Conservation (phyloP, 2,797 vertebrate species). For the Toxotes lorentzi region DNA sequence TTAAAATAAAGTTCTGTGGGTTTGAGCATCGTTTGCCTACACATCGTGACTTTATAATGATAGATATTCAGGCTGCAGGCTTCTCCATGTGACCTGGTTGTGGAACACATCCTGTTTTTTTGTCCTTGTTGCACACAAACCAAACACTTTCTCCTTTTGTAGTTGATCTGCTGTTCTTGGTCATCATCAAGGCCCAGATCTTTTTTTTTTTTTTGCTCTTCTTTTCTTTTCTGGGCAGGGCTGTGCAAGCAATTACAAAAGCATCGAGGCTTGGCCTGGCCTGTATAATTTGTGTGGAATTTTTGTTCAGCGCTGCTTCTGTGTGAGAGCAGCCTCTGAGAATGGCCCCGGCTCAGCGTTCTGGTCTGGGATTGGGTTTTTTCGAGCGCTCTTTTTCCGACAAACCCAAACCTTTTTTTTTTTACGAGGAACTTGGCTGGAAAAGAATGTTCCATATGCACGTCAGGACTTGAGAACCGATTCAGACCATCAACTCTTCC, state of each 20-base stretch:
- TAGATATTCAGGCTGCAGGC: not conserved
- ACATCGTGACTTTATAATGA: constrained; percentile 30
- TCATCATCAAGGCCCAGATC: constrained; percentile 51
- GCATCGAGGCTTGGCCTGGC: constrained; percentile 64
- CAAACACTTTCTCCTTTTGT: constrained; percentile 57
- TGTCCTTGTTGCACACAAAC: constrained; percentile 40
- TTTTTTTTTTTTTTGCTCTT: constrained; percentile 13
- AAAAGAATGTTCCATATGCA: constrained; percentile 66
- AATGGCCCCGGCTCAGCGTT: constrained; percentile 50
- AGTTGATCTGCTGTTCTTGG: constrained; percentile 47
- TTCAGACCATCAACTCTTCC: constrained; percentile 48
- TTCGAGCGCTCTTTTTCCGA: constrained; percentile 47
- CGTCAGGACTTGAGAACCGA: constrained; percentile 41
- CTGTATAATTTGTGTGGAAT: constrained; percentile 80
- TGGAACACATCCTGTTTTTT: constrained; percentile 45
- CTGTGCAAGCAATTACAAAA: constrained; percentile 68
- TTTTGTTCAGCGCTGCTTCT: constrained; percentile 55
- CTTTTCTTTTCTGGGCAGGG: constrained; percentile 66
- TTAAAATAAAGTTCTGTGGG: constrained; percentile 31
- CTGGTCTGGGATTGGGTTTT: constrained; percentile 39
- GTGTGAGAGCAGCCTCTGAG: constrained; percentile 53
- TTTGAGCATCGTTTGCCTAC: constrained; percentile 19
- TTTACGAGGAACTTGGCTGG: constrained; percentile 53
- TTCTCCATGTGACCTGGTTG: not conserved
- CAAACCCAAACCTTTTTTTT: constrained; percentile 45